Conservation (phyloP, 92 coral and sea anemone species). For the Zoanthus sociatus region DNA sequence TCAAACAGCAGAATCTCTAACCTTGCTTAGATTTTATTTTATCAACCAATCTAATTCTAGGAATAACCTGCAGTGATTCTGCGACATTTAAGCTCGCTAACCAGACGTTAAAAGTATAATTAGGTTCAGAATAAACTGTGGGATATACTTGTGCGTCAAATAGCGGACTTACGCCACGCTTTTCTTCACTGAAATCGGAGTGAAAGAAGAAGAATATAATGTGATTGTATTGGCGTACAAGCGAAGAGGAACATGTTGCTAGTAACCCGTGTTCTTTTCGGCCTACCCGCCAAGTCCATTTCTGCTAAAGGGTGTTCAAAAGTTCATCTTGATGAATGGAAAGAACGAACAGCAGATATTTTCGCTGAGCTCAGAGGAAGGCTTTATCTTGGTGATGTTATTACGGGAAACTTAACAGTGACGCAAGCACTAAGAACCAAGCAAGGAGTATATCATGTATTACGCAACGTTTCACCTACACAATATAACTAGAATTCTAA, state of each 20-base stretch:
- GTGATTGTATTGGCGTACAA: background rate
- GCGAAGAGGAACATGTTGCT: background rate
- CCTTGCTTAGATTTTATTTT: too few relatives aligned
- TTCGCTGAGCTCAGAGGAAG: conserved; percentile 1
- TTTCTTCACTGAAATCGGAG: too few relatives aligned
- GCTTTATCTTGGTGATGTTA: background rate
- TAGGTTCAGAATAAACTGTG: too few relatives aligned
- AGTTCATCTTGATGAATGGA: conserved; percentile 42
- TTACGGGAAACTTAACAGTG: background rate
- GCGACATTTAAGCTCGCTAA: too few relatives aligned
- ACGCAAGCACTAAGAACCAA: background rate
- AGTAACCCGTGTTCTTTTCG: conserved; percentile 29
- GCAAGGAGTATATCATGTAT: background rate
- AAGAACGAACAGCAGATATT: background rate
- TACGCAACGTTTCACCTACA: background rate
- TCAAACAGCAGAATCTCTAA: too few relatives aligned
- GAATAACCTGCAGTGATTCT: too few relatives aligned
- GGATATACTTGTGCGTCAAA: too few relatives aligned
- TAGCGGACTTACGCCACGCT: background rate
- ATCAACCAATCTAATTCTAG: too few relatives aligned
- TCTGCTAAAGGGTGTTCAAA: conserved; percentile 44
- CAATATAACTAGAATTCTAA: background rate
- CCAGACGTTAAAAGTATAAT: too few relatives aligned
- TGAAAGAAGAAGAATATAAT: too few relatives aligned
- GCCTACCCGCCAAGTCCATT: conserved; percentile 52